Evolutionary conservation across 2,797 vertebrate species (phyloP).

Genomic region (Coluber constrictor): DNA sequence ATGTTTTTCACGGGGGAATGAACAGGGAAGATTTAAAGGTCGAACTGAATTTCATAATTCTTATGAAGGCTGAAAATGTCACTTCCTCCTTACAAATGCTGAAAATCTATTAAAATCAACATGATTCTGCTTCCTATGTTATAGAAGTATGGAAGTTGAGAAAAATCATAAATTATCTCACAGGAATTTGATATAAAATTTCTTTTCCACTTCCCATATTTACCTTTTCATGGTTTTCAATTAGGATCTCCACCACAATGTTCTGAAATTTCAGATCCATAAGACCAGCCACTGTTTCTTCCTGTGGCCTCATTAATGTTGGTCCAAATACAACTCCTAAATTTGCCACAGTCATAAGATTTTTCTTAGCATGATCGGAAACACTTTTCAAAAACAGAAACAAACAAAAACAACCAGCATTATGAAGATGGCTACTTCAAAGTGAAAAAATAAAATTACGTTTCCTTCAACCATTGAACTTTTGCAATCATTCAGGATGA

Average conservation of each 20-base stretch:
- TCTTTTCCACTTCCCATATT: background rate
- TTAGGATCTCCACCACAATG: conserved; percentile 96
- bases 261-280: conserved; percentile 99
- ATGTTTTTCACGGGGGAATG: background rate
- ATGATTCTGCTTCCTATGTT: background rate
- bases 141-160: background rate
- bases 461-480: conserved; percentile 38
- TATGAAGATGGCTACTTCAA: conserved; percentile 31
- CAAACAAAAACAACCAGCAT: conserved; percentile 35
- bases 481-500: background rate
- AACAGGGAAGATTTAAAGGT: background rate
- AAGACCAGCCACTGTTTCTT: conserved; percentile 96
- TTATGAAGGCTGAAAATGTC: background rate
- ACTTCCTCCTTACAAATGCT: background rate
- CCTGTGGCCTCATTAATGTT: conserved; percentile 94
- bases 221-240: conserved; percentile 94
- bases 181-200: background rate
- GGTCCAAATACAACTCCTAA: conserved; percentile 97
- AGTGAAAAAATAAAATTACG: conserved; percentile 38
- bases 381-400: conserved; percentile 68
- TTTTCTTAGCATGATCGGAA: conserved; percentile 79
- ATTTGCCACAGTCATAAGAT: conserved; percentile 96
- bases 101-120: background rate
- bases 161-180: background rate
- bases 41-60: background rate